Base-by-base conservation (phyloP, 2,113 vertebrate genomes). In the Phalacrocorax aristotelis region DNA sequence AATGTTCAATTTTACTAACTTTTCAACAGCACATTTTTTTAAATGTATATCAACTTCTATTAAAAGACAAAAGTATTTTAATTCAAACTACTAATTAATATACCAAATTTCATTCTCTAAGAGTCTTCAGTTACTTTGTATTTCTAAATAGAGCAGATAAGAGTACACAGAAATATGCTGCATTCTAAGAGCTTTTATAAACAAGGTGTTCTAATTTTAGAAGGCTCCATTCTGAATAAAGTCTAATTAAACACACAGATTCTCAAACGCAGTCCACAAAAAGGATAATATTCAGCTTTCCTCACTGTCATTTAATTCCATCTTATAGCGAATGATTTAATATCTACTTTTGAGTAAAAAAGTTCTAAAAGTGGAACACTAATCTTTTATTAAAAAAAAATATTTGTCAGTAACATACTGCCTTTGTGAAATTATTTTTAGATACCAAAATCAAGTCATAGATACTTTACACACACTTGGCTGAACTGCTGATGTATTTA, bases 141-240 rank as follows among this genome's bases (percentile, higher is more conserved):
- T 57, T 89, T 92, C 90, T 94, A 97, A 97, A 91, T 92, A 95
- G 76, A 93, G 83, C 80, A 90, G 90, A 85, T 87, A 95, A 87
- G 61, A 77, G 71, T 74, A 95, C 44, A n/a, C 66, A 83, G 60
- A 93, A 94, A 65, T 83, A 90, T 72, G 87, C 86, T 77, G 79
- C 36, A 86, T 95, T 96, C 61, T 96, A 87, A 93, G 62, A 97
- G 76, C 51, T 80, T 96, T 97, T 95, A 96, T 87, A 95, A 97
- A 97, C 86, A 95, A 79, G 61, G 72, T 79, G 70, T 96, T 94
- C 92, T 96, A 92, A 97, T 97, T 97, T 95, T 93, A 96, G 96
- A 95, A 72, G 88, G 87, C 62, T 88, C 40, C 54, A 83, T 70
- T 95, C 81, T 94, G 64, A 90, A 94, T 80, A 93, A 97, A 89